Evolutionary conservation across 2,888 invertebrate genomes (phyloP).

Genomic region (Helleia helle): DNA sequence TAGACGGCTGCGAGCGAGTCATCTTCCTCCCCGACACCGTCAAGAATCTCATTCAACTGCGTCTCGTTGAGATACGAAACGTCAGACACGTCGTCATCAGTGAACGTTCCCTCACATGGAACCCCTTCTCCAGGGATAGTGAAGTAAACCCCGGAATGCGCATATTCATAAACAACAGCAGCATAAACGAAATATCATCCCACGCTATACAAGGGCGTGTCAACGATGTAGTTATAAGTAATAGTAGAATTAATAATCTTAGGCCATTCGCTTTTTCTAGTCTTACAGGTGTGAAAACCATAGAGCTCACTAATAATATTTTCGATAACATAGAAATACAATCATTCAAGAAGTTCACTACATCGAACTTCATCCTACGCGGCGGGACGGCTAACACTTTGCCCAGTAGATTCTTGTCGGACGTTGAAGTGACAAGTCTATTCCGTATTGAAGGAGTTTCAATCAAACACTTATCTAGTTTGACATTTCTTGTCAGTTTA

Average conservation of each 20-base stretch:
- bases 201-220: slow-evolving; percentile 82
- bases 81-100: slow-evolving; percentile 76
- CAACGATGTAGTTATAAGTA: slow-evolving; percentile 77
- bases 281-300: slow-evolving; percentile 76
- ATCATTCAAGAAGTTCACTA: slow-evolving; percentile 86
- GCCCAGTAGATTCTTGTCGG: slow-evolving; percentile 82
- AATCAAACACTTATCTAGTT: slow-evolving; percentile 77
- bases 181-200: slow-evolving; percentile 69
- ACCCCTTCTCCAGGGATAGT: slow-evolving; percentile 72
- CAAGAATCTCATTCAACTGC: slow-evolving; percentile 74
- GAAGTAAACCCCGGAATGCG: slow-evolving; percentile 77
- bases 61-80: slow-evolving; percentile 76
- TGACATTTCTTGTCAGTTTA: slow-evolving; percentile 79
- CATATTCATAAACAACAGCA: slow-evolving; percentile 62
- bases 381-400: slow-evolving; percentile 75
- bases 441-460: slow-evolving; percentile 78
- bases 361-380: slow-evolving; percentile 76
- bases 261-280: slow-evolving; percentile 84
- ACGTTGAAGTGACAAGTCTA: slow-evolving; percentile 79
- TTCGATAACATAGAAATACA: slow-evolving; percentile 78
- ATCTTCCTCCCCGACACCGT: slow-evolving; percentile 75
- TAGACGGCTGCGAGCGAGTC: slow-evolving; percentile 78
- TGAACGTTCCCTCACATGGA: slow-evolving; percentile 76
- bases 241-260: slow-evolving; percentile 75
- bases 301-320: slow-evolving; percentile 76